Evolutionary conservation across 1,140 invertebrate genomes (phyloP).

Genomic region (Leptopilina boulardi): DNA sequence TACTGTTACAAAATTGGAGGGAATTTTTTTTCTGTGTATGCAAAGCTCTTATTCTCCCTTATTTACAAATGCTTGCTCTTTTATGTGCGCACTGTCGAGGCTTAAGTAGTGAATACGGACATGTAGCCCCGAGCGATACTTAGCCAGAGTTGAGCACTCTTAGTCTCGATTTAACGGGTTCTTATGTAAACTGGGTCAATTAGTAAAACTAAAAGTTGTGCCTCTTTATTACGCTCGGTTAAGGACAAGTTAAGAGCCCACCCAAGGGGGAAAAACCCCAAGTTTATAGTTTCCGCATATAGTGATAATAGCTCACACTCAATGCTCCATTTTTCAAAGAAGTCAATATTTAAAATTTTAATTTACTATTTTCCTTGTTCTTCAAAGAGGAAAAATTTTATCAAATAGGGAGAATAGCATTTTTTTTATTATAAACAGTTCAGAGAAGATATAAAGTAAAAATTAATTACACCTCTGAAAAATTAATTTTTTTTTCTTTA

Average conservation of each 20-base stretch:
- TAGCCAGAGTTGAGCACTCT: not conserved
- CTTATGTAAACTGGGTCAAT: constrained; percentile 19
- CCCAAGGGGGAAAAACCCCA: not conserved
- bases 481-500: no score
- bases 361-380: no score
- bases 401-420: no score
- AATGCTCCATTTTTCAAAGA: not conserved
- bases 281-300: not conserved
- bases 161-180: constrained; percentile 6
- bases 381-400: no score
- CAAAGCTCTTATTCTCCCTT: not conserved
- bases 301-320: not conserved
- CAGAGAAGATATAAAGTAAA: no score
- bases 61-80: constrained; percentile 11
- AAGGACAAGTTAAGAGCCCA: not conserved
- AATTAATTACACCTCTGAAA: no score
- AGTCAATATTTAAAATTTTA: not conserved
- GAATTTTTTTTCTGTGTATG: constrained; percentile 1
- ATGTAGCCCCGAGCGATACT: not conserved
- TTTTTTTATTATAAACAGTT: no score
- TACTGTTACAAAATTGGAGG: no score
- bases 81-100: not conserved
- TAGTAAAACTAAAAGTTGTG: constrained; percentile 10
- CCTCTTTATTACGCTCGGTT: constrained; percentile 22
- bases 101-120: not conserved